Evolutionary conservation across 1,140 invertebrate genomes (phyloP).

Genomic region (Neomicropteryx cornuta): DNA sequence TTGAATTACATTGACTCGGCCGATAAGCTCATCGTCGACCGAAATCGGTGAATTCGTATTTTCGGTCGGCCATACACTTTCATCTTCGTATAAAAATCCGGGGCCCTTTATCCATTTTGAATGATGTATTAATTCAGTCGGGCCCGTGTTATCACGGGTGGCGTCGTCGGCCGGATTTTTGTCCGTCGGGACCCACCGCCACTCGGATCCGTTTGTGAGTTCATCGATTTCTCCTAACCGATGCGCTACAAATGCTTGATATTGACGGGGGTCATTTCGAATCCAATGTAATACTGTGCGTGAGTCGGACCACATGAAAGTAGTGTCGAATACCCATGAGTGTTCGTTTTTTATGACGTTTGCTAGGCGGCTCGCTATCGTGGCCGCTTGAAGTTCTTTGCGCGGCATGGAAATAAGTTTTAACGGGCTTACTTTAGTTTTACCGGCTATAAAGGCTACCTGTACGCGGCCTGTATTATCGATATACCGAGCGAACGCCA

Average conservation of each 20-base stretch:
- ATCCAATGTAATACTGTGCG: slow-evolving; percentile 15
- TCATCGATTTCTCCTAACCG: slow-evolving; percentile 22
- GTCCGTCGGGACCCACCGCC: slow-evolving; percentile 17
- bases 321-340: slow-evolving; percentile 4
- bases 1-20: background rate
- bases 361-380: slow-evolving; percentile 19
- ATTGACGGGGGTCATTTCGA: slow-evolving; percentile 13
- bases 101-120: slow-evolving; percentile 15
- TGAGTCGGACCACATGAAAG: slow-evolving; percentile 15
- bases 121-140: background rate
- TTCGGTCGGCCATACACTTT: slow-evolving; percentile 10
- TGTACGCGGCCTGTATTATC: slow-evolving; percentile 5
- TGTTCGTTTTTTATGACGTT: slow-evolving; percentile 15
- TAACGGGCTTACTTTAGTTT: slow-evolving; percentile 19
- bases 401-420: slow-evolving; percentile 21
- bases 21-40: background rate
- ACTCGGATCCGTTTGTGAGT: slow-evolving; percentile 14
- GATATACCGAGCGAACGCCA: slow-evolving; percentile 8
- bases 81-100: slow-evolving; percentile 8
- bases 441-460: slow-evolving; percentile 13
- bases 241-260: slow-evolving; percentile 25
- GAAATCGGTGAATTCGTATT: background rate
- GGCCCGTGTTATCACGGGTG: slow-evolving; percentile 15
- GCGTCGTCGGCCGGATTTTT: slow-evolving; percentile 19
- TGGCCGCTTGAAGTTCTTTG: slow-evolving; percentile 23